phyloP scores from a whole-genome alignment of 2,888 invertebrate genomes.

The Omphaloscelis lunosa region DNA sequence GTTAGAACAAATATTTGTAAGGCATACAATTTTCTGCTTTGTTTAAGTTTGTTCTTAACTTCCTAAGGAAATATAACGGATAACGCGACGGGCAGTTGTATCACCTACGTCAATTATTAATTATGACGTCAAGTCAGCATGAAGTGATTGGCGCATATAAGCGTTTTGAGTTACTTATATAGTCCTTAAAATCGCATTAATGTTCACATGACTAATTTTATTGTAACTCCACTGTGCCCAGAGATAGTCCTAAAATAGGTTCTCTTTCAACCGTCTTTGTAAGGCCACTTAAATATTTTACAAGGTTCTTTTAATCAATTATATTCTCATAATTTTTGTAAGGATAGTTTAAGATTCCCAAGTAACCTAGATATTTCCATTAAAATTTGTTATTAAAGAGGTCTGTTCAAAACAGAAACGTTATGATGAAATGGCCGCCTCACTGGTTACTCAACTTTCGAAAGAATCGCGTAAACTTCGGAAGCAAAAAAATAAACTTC shows the following conservation, averaged over 20 bases:
- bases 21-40: constrained; percentile 39
- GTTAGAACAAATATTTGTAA: constrained; percentile 46
- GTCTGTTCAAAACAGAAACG: constrained; percentile 35
- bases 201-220: neutral
- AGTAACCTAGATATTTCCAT: constrained; percentile 13
- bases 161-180: neutral
- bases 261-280: neutral
- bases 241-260: neutral
- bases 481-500: constrained; percentile 62
- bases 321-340: neutral
- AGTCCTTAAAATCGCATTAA: neutral
- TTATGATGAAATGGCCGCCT: constrained; percentile 40
- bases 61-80: constrained; percentile 16
- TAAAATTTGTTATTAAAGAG: constrained; percentile 10
- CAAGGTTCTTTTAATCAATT: neutral
- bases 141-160: neutral
- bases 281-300: neutral
- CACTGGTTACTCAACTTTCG: constrained; percentile 59
- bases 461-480: constrained; percentile 61
- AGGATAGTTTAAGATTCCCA: neutral
- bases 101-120: neutral
- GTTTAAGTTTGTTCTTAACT: constrained; percentile 30
- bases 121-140: neutral
- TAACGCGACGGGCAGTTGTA: constrained; percentile 11
- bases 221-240: neutral